Evolutionary conservation across 2,113 vertebrate genomes (phyloP).

Genomic region (Amia ocellicauda): DNA sequence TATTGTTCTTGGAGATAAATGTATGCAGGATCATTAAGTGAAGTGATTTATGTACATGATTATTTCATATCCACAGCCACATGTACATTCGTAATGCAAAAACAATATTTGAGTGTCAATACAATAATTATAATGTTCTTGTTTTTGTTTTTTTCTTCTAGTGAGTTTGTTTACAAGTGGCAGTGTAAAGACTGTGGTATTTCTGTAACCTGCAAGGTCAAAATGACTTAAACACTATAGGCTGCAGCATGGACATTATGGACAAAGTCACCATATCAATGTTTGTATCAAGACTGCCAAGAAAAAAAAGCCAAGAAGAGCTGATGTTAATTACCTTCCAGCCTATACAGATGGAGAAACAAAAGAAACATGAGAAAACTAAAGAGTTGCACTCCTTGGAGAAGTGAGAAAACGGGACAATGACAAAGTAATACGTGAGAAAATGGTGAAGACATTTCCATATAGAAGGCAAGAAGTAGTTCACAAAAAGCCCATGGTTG

Average conservation of each 20-base stretch:
- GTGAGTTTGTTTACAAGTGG: not conserved
- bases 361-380: not conserved
- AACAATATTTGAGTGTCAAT: not conserved
- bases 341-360: not conserved
- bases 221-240: not conserved
- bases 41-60: not conserved
- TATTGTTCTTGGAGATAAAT: not conserved
- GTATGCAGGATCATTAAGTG: not conserved
- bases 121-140: not conserved
- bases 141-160: not conserved
- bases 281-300: not conserved
- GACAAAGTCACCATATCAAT: not conserved
- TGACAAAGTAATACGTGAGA: slow-evolving; percentile 7
- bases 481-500: not conserved
- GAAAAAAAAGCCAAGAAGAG: not conserved
- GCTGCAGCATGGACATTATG: not conserved
- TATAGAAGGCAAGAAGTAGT: slow-evolving; percentile 12
- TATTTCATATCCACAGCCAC: not conserved
- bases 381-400: not conserved
- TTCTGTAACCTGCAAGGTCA: not conserved
- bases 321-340: not conserved
- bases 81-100: not conserved
- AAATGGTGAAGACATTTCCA: slow-evolving; percentile 5
- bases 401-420: not conserved
- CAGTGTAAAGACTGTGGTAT: not conserved